Base-by-base conservation (phyloP, 2,888 invertebrate species). In the Sphaerophoria rueppellii region DNA sequence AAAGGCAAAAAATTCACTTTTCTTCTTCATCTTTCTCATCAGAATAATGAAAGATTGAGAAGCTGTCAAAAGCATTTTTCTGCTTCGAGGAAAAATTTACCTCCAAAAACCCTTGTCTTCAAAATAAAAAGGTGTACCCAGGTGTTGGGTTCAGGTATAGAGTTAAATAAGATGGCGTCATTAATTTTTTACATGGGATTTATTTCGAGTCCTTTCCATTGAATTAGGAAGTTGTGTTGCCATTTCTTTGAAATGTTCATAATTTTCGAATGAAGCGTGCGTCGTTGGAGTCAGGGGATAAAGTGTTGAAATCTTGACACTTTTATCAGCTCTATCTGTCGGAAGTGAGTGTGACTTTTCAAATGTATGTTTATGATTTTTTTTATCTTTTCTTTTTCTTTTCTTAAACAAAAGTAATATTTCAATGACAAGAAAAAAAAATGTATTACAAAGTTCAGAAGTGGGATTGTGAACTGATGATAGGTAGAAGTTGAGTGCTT, bases 131-230 rank as follows among this genome's bases (percentile, higher is more conserved):
- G 2, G 35, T 65, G n/a, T 65, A 65, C 48, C 4, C 74, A 74
- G 74, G 65, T 74, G 73, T 55, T 48, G 48, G 43, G 43, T 63
- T 24, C 24, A 24, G 24, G 24, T 24, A 24, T 24, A 48, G 24
- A 43, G 52, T 46, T 63, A 61, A 55, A 55, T 14, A 73, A 16
- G 54, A 55, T 74, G 74, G 24, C 65, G 35, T 55, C 48, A 74
- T 74, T 74, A 57, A 74, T 74, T 65, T 74, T 57, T 74, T 57
- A 74, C 46, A 35, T 55, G 40, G 63, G 35, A 63, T 74, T 74
- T 63, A 74, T 74, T 65, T 65, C 24, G 16, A 52, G 50, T 14
- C 65, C 11, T 52, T 52, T 52, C 3, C 12, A 4, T 11, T 16
- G 16, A 40, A 12, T 37, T 37, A 14, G 2, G 11, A 37, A 37